Conservation (phyloP, 2,113 vertebrate genomes). For the Pandion haliaetus region DNA sequence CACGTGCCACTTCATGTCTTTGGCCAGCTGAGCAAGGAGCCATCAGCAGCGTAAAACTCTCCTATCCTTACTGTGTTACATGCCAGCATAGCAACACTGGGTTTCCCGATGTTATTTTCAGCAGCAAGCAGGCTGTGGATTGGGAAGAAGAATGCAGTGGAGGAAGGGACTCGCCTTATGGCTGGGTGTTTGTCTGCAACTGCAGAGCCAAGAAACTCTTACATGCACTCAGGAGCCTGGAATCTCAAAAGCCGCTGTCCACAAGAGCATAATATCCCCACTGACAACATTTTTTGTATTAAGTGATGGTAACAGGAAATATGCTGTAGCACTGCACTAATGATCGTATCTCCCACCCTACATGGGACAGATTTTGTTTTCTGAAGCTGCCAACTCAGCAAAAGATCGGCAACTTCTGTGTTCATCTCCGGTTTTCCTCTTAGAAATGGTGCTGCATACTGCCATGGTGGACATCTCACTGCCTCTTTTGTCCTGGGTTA, state of each 20-base stretch:
- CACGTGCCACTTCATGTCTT: neutral
- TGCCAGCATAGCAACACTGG: neutral
- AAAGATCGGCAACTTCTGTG: constrained; percentile 63
- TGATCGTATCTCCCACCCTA: neutral
- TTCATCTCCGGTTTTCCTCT: constrained; percentile 59
- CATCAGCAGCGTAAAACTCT: neutral
- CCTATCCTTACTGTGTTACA: neutral
- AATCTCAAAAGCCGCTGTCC: neutral
- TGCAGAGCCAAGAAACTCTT: neutral
- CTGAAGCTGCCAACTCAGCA: constrained; percentile 70
- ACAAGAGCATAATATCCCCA: neutral
- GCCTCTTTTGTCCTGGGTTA: constrained; percentile 68
- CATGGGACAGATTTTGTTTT: constrained; percentile 78
- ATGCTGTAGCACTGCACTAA: neutral
- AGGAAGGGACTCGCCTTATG: neutral
- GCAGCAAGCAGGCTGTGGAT: neutral
- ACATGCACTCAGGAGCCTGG: neutral
- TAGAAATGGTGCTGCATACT: constrained; percentile 19
- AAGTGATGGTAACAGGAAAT: neutral
- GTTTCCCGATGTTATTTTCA: no score
- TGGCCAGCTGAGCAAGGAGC: neutral
- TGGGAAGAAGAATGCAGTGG: neutral
- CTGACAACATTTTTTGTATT: neutral
- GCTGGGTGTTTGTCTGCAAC: neutral
- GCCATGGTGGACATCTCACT: constrained; percentile 77